Conservation (phyloP, 2,888 invertebrate genomes). For the Macropis europaea region DNA sequence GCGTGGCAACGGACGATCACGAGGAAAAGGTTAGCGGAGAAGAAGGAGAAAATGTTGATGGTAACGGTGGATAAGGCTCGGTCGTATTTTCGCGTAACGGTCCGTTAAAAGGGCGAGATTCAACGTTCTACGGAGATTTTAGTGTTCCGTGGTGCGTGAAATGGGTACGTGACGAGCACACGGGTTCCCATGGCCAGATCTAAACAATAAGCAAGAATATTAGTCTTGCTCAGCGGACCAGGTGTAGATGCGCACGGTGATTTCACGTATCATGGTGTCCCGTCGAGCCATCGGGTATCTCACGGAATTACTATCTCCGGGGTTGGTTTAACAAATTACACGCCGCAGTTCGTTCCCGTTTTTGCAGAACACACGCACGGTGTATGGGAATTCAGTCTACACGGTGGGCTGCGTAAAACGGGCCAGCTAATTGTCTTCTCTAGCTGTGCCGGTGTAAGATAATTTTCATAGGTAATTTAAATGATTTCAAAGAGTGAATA, state of each 20-base stretch:
- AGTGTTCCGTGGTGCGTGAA: slow-evolving; percentile 48
- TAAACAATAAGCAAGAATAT: slow-evolving; percentile 57
- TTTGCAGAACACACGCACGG: background rate
- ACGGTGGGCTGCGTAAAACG: too few relatives aligned
- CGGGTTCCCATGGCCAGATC: slow-evolving; percentile 26
- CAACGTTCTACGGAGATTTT: slow-evolving; percentile 33
- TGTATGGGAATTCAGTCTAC: too few relatives aligned
- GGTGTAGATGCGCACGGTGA: slow-evolving; percentile 36
- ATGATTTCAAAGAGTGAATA: too few relatives aligned
- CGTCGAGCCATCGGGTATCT: slow-evolving; percentile 20
- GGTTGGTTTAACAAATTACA: slow-evolving; percentile 39
- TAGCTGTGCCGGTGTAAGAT: too few relatives aligned
- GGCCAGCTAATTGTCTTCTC: too few relatives aligned
- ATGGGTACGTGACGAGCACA: slow-evolving; percentile 44
- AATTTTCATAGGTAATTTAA: too few relatives aligned
- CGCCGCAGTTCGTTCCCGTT: slow-evolving; percentile 19
- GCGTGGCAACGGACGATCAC: too few relatives aligned
- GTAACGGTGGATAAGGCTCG: slow-evolving; percentile 19
- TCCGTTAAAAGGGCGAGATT: slow-evolving; percentile 38
- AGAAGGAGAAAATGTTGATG: background rate
- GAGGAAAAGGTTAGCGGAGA: background rate
- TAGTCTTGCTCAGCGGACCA: slow-evolving; percentile 39
- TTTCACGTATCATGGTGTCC: slow-evolving; percentile 35
- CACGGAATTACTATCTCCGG: slow-evolving; percentile 24
- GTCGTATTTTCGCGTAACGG: slow-evolving; percentile 44